Percentiles rank a stretch among this genome's conserved stretches.
phyloP scores from a whole-genome alignment of 92 coral and sea anemone species.

The Epizoanthus scotinus region DNA sequence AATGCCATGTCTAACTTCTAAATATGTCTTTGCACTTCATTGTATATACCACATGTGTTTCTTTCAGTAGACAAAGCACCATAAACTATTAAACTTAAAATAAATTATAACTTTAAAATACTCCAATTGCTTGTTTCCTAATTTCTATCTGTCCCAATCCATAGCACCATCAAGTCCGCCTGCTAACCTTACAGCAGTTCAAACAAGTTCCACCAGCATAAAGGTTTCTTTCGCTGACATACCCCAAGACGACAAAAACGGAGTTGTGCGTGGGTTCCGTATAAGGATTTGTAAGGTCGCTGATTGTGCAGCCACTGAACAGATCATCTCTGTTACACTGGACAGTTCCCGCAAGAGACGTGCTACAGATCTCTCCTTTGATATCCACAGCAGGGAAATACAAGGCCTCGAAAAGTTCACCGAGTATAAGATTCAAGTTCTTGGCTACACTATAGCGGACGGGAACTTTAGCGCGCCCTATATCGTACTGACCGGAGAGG shows the following conservation, averaged over 20 bases:
- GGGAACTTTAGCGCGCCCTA: conserved; percentile 2
- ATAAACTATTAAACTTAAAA: too few species aligned
- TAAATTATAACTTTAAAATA: too few species aligned
- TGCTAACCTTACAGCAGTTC: conserved; percentile 31
- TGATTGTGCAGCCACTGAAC: conserved; percentile 30
- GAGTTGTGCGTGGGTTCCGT: conserved; percentile 56
- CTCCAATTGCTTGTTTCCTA: neutral
- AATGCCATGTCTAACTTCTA: too few species aligned
- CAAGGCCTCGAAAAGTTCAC: conserved; percentile 37
- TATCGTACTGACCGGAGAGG: conserved; percentile 1
- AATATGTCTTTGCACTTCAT: too few species aligned
- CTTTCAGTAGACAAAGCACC: too few species aligned
- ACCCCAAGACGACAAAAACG: conserved; percentile 51
- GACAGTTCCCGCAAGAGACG: conserved; percentile 30
- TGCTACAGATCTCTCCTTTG: conserved; percentile 5
- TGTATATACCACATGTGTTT: too few species aligned
- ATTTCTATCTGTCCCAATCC: neutral
- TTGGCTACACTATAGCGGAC: conserved; percentile 30
- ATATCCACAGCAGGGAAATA: neutral
- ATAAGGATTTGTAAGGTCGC: conserved; percentile 44
- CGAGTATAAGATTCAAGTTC: conserved; percentile 37
- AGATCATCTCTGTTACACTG: neutral
- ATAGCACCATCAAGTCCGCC: conserved; percentile 57
- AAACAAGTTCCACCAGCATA: conserved; percentile 64
- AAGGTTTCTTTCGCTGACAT: conserved; percentile 54